Base-by-base conservation (phyloP, 2,113 vertebrate species). In the Takifugu bimaculatus region DNA sequence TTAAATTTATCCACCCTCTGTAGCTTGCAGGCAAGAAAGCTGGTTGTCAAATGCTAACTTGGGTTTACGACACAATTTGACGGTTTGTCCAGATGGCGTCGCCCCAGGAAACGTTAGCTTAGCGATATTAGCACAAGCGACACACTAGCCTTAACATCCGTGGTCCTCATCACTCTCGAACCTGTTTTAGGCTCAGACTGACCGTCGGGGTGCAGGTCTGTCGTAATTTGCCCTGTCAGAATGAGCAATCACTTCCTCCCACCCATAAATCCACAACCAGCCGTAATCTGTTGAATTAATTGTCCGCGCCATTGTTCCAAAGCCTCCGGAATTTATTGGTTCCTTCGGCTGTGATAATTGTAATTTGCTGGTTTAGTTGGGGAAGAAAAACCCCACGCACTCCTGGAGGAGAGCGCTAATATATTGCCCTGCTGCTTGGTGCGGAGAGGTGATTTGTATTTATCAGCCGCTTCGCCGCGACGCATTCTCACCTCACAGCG, bases 11-110 rank as follows among this genome's bases (percentile, higher is more conserved):
- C 35, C 35, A 45, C 4, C 1, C 44, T 45, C 4, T 45, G 9
- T 50, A 60, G 63, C 66, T 68, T 49, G 57, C 65, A 62, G 80
- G 73, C 75, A 43, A 26, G 59, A 60, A 50, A 39, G 35, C 35
- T 10, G 7, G 7, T 39, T 10, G 35, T 39, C 35, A 2, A 59
- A 26, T 65, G 65, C 74, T 72, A 68, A 66, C 63, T 65, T 69
- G 73, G 78, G 72, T 81, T 66, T 71, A 58, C 72, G 67, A 63
- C 70, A 57, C 83, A 84, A 86, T 88, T 87, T 88, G 35, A 89
- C 89, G 69, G 81, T 76, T 75, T 68, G 26, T 43, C 13, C 60
- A 75, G 69, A 75, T 74, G 78, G 78, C 74, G 79, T 57, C 63
- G 83, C 86, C 85, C 62, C 26, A 0, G 83, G 88, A 81, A 53